These are phyloP conservation scores for Catharus fuscescens DNA, from an alignment of 2,113 vertebrate species.

Conservation along the genomic window DNA sequence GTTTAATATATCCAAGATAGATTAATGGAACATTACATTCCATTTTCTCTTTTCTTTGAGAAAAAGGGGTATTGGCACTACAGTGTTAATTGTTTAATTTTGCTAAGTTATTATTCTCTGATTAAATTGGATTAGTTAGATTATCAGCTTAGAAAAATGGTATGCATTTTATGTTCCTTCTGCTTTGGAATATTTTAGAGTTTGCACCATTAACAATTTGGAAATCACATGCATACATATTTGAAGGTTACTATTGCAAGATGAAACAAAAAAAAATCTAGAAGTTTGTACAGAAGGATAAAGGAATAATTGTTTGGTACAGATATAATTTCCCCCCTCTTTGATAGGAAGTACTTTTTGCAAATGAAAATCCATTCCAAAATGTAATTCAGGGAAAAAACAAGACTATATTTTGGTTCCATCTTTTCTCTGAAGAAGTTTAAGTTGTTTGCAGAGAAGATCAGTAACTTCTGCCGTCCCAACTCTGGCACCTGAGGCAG, in stretches of 20 bases:
- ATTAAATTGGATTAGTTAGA: slow-evolving; percentile 30
- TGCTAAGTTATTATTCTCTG: slow-evolving; percentile 1
- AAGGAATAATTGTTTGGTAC: not conserved
- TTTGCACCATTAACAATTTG: not conserved
- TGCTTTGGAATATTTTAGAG: not conserved
- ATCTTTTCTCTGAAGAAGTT: not conserved
- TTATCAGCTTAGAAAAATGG: not conserved
- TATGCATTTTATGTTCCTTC: not conserved
- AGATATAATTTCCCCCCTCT: not conserved
- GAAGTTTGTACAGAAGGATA: not conserved
- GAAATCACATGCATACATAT: not conserved
- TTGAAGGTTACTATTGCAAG: not conserved
- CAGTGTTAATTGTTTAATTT: not conserved
- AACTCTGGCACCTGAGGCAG: not conserved
- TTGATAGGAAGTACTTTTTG: not conserved
- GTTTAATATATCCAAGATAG: slow-evolving; percentile 16
- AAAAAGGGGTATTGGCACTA: not conserved
- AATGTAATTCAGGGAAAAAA: not conserved
- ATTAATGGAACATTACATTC: slow-evolving; percentile 8
- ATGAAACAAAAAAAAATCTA: not conserved
- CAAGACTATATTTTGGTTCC: not conserved
- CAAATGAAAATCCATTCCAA: not conserved
- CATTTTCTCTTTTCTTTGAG: slow-evolving; percentile 1
- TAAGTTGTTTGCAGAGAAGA: not conserved
- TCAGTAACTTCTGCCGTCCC: not conserved